Conservation (phyloP, 2,113 vertebrate genomes). For the Athene cunicularia region DNA sequence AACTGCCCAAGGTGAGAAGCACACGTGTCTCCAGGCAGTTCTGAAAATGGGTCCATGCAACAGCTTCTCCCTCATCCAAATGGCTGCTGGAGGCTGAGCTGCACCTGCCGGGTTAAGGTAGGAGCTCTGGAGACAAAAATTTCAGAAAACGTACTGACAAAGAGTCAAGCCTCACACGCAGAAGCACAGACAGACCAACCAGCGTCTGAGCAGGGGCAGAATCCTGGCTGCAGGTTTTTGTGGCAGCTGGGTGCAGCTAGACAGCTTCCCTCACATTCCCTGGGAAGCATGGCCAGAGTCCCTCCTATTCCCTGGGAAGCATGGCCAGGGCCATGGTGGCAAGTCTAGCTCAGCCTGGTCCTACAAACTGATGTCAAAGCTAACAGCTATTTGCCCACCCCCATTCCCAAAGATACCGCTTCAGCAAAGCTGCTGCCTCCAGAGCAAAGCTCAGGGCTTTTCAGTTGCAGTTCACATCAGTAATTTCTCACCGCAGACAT, state of each 20-base stretch:
- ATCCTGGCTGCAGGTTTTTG: neutral
- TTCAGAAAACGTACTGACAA: fast-evolving
- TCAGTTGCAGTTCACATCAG: neutral
- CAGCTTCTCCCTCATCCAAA: neutral
- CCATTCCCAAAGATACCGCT: neutral
- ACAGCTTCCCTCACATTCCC: neutral
- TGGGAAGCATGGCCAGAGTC: no score
- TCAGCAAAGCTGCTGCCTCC: neutral
- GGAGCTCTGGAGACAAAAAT: neutral
- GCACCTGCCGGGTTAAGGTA: neutral
- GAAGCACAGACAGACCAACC: neutral
- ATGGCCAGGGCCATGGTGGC: neutral
- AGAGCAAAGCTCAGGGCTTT: neutral
- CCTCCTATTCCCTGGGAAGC: neutral
- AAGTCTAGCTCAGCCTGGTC: neutral
- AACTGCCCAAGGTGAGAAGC: neutral
- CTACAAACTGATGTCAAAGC: neutral
- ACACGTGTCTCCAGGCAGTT: neutral
- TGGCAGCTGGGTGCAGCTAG: neutral
- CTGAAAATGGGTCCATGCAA: neutral
- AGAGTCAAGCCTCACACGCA: fast-evolving
- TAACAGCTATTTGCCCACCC: fast-evolving
- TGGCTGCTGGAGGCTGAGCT: neutral
- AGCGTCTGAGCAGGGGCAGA: neutral
- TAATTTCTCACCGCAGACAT: neutral